Evolutionary conservation across 2,888 invertebrate genomes (phyloP), one percentile per base, ranked within the genome.

Genomic region (Serrognathus titanus): DNA sequence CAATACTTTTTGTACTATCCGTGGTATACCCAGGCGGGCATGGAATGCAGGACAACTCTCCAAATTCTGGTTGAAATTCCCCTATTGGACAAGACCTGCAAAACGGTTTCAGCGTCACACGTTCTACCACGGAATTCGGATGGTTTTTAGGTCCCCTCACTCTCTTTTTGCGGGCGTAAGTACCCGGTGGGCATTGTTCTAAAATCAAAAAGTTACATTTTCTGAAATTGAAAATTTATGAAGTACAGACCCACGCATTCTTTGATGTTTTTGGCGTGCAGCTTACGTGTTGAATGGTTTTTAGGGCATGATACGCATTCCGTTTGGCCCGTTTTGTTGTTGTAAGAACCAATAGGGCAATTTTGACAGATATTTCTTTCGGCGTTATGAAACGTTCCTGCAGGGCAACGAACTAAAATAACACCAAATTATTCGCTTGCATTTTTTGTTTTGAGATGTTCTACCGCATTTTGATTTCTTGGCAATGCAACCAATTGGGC

Each of bases 361-460:
- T 82, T 77, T 58, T 82, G 80, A 64, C 87, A 88, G n/a, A 71
- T 72, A 60, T 80, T 78, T 4, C 70, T 74, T 1, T 80, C 77
- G 2, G 75, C 73, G 69, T 85, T 82, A 69, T 83, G 84, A 70
- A 83, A 85, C 0, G 86, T 85, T 10, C 88, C 88, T 59, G 79
- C 74, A 2, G 87, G 85, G 69, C 88, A 88, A 69, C 82, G 81
- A 5, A 86, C 87, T 75, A 53, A 54, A 69, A 69, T 47, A 35
- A 49, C n/a, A 43, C 9, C n/a, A 38, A 31, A 31, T 31, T 31
- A 49, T n/a, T 16, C 36, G 13, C 5, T 36, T 13, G 47, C 20
- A n/a, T 35, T 58, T 36, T 31, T 31, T 31, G 2, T 5, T 31
- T 31, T 31, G 24, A 31, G 24, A 7, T 3, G 1, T 31, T 77